Base-by-base conservation (phyloP, 2,888 invertebrate species). In the Acleris laterana region DNA sequence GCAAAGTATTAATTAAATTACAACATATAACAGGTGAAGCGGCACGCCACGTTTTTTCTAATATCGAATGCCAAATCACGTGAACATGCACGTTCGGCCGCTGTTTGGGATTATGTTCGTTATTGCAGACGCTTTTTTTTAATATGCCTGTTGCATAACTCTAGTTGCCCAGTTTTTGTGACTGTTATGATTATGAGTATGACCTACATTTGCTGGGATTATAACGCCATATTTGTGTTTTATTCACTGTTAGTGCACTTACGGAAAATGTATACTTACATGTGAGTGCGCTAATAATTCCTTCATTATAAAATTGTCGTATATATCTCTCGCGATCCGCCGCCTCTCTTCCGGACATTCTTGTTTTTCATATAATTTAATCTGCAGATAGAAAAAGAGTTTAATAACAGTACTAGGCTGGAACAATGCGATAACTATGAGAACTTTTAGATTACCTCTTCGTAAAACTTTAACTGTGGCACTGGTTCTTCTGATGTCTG, bases 301-400 rank as follows among this genome's bases (percentile, higher is more conserved):
- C 92, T 99, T 99, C 99, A 99, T 99, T 87, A 99, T 99, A 94
- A 98, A 99, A 94, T 98, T 99, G 94, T 99, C 99, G 94, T 99
- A 99, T 84, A 99, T 98, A 92, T 99, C 98, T 83, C 97, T 95
- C 70, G 99, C 99, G 82, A 98, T 95, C 89, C 97, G 97, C 93
- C 97, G 96, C 85, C 99, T 94, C 84, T 99, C 99, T 80, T 99
- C 99, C 71, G 97, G 96, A 81, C 98, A 98, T 93, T 99, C 99
- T 87, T 99, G 95, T 94, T 99, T 99, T 94, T 99, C 99, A 94
- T 97, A 99, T 90, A 96, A 96, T 94, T 98, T 99, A 87, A 99
- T 99, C 99, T 99, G 95, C 70, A 93, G 94, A 80, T 77, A 76
- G n/a, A 84, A 81, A 74, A 71, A 63, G 73, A 38, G 53, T 46